A percentile compares a stretch with the other conserved stretches of the same genome.
phyloP scores from a whole-genome alignment of 2,113 vertebrate genomes.

The Irena cyanogastra region DNA sequence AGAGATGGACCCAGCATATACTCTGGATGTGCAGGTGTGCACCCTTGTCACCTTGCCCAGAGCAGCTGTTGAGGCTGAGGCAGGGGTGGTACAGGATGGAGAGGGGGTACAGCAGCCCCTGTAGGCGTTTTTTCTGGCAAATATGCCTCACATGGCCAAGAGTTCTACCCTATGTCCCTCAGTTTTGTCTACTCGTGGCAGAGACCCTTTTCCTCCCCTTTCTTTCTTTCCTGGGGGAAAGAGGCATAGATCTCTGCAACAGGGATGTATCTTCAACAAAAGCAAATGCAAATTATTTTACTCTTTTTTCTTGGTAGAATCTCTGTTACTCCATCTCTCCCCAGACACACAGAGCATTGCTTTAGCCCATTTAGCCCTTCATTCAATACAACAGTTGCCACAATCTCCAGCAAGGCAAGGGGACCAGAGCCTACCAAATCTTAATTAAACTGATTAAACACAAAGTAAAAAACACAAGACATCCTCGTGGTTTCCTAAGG shows the following conservation, averaged over 20 bases:
- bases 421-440: background rate
- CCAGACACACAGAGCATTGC: background rate
- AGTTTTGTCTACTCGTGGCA: background rate
- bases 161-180: background rate
- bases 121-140: background rate
- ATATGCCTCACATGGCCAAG: background rate
- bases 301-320: background rate
- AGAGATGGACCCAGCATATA: background rate
- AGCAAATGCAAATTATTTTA: background rate
- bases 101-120: background rate
- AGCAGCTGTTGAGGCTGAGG: background rate
- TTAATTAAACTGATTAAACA: background rate
- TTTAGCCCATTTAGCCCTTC: background rate
- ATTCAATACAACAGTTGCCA: background rate
- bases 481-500: background rate
- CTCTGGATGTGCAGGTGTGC: background rate
- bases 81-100: background rate
- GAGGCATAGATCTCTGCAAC: background rate
- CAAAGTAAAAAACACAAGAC: background rate
- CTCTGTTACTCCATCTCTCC: background rate
- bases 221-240: background rate
- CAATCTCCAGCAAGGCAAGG: background rate
- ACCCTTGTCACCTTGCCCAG: background rate
- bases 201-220: background rate
- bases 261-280: background rate